Base-by-base conservation (phyloP, 2,888 invertebrate species). In the Torymus tubicola region DNA sequence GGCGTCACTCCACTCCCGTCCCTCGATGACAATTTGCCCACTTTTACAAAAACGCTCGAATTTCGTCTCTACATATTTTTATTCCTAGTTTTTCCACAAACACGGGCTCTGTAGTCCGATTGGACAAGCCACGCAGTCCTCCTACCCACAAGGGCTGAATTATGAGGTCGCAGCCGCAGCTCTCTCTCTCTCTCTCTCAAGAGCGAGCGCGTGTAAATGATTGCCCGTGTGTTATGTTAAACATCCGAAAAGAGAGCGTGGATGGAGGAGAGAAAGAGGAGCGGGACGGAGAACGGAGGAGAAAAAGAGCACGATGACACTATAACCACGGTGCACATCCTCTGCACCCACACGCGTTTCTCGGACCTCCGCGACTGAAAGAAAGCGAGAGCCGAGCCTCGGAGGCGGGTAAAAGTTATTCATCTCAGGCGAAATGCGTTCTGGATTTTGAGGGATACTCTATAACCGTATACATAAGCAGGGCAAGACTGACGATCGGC, bases 191-290 rank as follows among this genome's bases (percentile, higher is more conserved):
- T n/a, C 87, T 87, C 85, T 88, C 86, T 0, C 1, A 4, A 31
- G 21, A 5, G 5, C 42, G 8, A 8, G 53, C 87, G 87, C 88
- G 88, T 87, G 88, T 90, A 90, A 90, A 89, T 90, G 89, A 90
- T 90, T 89, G 89, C 89, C 86, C 89, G 88, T 87, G 88, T 87
- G 89, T 90, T 90, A 90, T 90, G 90, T 90, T 90, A 89, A 90
- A 90, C 89, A 90, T 90, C 88, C 87, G 85, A 85, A 77, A 73
- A 70, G 79, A 69, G 74, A 74, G 70, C 73, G 76, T 1, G 31
- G 12, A 18, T 11, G 60, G 52, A 21, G 52, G n/a, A 57, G 14
- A 12, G n/a, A 57, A 13, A 12, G 31, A 18, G 12, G 73, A 52
- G 31, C 13, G 58, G 11, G 50, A 12, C 52, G 21, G 69, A 50